These are phyloP conservation scores for Plemyria rubiginata DNA, from an alignment of 2,888 invertebrate genomes.

Conservation along the genomic window DNA sequence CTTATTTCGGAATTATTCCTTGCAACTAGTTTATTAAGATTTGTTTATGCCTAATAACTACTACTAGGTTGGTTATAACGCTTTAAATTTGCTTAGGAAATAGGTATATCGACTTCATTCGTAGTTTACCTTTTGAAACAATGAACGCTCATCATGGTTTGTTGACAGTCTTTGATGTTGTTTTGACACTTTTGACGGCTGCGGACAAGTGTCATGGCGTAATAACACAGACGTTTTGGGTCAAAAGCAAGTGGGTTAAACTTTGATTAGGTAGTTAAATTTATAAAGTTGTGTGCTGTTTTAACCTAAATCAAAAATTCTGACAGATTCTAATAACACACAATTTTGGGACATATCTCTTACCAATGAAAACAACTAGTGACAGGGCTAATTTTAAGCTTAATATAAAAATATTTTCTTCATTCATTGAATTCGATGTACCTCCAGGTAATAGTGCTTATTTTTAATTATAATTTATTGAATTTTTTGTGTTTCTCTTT, in stretches of 20 bases:
- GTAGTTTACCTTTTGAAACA: slow-evolving; percentile 32
- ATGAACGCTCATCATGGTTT: slow-evolving; percentile 29
- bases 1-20: too few relatives aligned
- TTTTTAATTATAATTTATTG: not conserved
- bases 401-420: too few relatives aligned
- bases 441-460: not conserved
- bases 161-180: slow-evolving; percentile 34
- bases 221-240: not conserved
- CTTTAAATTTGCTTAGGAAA: not conserved
- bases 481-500: not conserved
- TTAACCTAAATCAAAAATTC: too few relatives aligned
- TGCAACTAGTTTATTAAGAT: too few relatives aligned
- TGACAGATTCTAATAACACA: too few relatives aligned
- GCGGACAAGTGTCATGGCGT: slow-evolving; percentile 23
- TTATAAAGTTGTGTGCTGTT: too few relatives aligned
- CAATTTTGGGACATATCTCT: too few relatives aligned
- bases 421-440: not conserved
- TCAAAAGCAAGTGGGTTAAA: not conserved
- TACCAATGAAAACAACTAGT: too few relatives aligned
- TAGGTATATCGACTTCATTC: slow-evolving; percentile 19
- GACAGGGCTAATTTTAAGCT: too few relatives aligned
- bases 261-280: too few relatives aligned
- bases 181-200: slow-evolving; percentile 34
- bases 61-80: too few relatives aligned
- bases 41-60: too few relatives aligned